phyloP scores from a whole-genome alignment of 2,113 vertebrate genomes.

The Xiphorhynchus elegans region DNA sequence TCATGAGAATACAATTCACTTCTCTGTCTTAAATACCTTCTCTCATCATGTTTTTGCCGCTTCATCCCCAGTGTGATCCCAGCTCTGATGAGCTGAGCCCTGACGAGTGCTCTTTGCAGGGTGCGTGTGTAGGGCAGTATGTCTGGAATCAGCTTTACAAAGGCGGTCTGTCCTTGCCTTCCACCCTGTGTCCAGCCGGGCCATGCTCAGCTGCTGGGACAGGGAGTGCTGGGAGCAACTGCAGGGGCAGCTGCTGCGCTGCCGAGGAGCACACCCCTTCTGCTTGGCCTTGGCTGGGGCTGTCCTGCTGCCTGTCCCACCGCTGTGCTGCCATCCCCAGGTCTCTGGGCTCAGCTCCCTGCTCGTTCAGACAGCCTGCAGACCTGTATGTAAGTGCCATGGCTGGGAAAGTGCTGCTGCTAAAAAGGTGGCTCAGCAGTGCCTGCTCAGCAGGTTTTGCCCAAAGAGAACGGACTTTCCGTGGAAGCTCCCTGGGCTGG shows the following conservation, averaged over 20 bases:
- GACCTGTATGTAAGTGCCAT: fast-evolving
- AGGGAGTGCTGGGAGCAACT: constrained; percentile 24
- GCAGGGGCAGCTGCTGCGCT: constrained; percentile 21
- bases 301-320: fast-evolving
- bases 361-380: fast-evolving
- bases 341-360: not conserved
- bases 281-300: not conserved
- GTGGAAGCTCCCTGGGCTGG: not conserved
- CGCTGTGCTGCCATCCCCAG: not conserved
- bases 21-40: not conserved
- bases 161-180: not conserved
- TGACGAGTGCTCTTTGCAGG: not conserved
- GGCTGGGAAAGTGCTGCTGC: not conserved
- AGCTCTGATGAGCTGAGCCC: not conserved
- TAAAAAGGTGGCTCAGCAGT: not conserved
- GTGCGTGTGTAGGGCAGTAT: not conserved
- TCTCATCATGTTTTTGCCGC: not conserved
- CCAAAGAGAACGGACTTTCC: not conserved
- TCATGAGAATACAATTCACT: not conserved
- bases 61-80: not conserved
- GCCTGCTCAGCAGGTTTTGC: not conserved
- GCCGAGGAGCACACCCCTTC: not conserved
- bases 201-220: constrained; percentile 33
- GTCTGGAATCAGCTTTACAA: constrained; percentile 33
- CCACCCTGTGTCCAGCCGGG: not conserved